Percentiles rank a stretch among this genome's conserved stretches.
phyloP scores from a whole-genome alignment of 2,888 invertebrate species.

The Acronicta aceris region DNA sequence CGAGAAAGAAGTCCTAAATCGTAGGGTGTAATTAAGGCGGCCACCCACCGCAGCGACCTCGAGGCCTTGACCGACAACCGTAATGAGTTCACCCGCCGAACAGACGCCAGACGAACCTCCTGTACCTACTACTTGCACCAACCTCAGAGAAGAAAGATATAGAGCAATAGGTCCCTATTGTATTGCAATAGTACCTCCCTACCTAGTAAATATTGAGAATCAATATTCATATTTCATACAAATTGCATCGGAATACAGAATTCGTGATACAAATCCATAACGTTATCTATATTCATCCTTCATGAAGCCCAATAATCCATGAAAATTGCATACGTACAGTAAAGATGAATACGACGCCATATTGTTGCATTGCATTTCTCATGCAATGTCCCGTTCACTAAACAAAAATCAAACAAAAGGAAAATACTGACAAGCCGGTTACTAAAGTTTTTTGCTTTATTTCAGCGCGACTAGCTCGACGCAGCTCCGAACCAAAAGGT shows the following conservation, averaged over 20 bases:
- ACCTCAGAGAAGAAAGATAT: slow-evolving; percentile 1
- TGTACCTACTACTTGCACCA: slow-evolving; percentile 35
- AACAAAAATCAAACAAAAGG: slow-evolving; percentile 88
- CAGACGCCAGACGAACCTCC: slow-evolving; percentile 63
- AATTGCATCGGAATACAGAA: slow-evolving; percentile 21
- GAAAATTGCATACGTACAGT: slow-evolving; percentile 68
- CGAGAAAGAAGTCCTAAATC: slow-evolving; percentile 79
- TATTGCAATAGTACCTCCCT: too few species aligned
- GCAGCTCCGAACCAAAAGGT: slow-evolving; percentile 72
- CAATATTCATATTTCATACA: slow-evolving; percentile 23
- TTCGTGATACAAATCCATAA: slow-evolving; percentile 13
- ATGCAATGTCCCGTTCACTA: slow-evolving; percentile 86
- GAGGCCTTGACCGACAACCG: slow-evolving; percentile 88
- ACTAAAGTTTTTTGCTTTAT: slow-evolving; percentile 88
- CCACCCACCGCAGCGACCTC: slow-evolving; percentile 87
- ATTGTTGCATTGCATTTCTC: slow-evolving; percentile 88
- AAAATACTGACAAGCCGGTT: slow-evolving; percentile 88
- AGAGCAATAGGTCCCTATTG: slow-evolving; percentile 5
- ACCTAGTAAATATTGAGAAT: slow-evolving; percentile 16
- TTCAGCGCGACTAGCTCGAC: slow-evolving; percentile 75
- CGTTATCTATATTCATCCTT: slow-evolving; percentile 44
- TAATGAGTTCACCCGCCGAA: slow-evolving; percentile 84
- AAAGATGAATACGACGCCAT: slow-evolving; percentile 79
- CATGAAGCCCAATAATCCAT: slow-evolving; percentile 65
- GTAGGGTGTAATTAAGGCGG: slow-evolving; percentile 87